Base-by-base conservation (phyloP, 1,140 invertebrate species). In the Cotesia typhae region DNA sequence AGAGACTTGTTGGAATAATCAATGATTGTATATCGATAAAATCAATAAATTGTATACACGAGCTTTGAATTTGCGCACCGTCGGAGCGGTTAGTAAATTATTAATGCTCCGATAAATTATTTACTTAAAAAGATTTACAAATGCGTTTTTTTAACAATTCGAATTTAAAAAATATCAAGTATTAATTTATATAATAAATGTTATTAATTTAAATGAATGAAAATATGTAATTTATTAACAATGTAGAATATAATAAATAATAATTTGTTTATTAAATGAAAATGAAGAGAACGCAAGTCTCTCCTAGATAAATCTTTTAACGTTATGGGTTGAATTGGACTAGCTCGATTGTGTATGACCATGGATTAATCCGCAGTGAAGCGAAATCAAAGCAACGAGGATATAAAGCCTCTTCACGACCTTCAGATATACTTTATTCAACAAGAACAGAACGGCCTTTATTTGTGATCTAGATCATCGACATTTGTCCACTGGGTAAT, bases 41-140 rank as follows among this genome's bases (percentile, higher is more conserved):
- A 20, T 70, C 9, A 55, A 65, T 38, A 59, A 20, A 59, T 59
- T 20, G 17, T 20, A 20, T 20, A 9, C 17, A 61, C 41, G 65
- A 53, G 67, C 71, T 84, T 85, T 85, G 83, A 85, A 81, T 84
- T 85, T 82, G 76, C 83, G 75, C 82, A 76, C 76, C 83, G 80
- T 28, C 80, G 83, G 80, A 85, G 83, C 83, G 82, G 70, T 75
- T 76, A 78, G 78, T 79, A 59, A 57, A 79, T 82, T 82, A 84
- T 72, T 83, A 67, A 77, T 76, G 79, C 80, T 74, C 71, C 68
- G 53, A 41, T 80, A 77, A 74, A 64, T 79, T 72, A 78, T 75
- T 64, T 70, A 68, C 70, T 77, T 73, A 70, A 76, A 77, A 80
- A 73, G 17, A 67, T 71, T n/a, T 35, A 41, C 59, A 66, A 38